Percentiles rank a stretch among this genome's conserved stretches.
phyloP scores from a whole-genome alignment of 2,888 invertebrate genomes.

The Pelosia muscerda region DNA sequence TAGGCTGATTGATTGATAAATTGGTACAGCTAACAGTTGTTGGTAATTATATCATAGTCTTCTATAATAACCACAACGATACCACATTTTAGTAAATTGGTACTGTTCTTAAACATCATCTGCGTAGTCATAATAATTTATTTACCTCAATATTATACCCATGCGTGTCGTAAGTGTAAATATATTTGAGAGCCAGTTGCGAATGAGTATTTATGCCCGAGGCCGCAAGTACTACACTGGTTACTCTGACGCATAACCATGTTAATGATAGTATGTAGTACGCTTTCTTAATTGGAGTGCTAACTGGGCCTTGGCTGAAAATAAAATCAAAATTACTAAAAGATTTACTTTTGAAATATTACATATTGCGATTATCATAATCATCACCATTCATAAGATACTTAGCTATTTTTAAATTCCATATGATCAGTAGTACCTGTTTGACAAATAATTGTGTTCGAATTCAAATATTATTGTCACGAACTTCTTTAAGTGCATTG shows the following conservation, averaged over 20 bases:
- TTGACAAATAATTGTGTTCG: no score
- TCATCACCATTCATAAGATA: no score
- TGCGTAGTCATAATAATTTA: not conserved
- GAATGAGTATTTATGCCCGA: constrained; percentile 86
- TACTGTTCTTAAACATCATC: not conserved
- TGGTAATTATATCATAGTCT: not conserved
- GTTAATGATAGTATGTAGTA: constrained; percentile 88
- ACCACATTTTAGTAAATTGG: not conserved
- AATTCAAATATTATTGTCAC: no score
- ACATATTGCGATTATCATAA: no score
- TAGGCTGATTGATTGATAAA: no score
- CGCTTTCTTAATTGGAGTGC: constrained; percentile 74
- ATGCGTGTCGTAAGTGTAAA: constrained; percentile 80
- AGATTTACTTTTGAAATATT: no score
- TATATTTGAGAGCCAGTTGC: constrained; percentile 74
- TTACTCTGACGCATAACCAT: constrained; percentile 86
- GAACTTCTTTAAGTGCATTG: no score
- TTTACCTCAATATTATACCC: constrained; percentile 87
- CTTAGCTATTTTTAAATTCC: no score
- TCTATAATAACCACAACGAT: not conserved
- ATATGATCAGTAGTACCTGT: no score
- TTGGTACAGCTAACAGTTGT: no score
- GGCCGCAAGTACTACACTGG: constrained; percentile 86
- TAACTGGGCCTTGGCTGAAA: constrained; percentile 59
- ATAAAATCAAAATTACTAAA: not conserved